Base-by-base conservation (phyloP, 2,113 vertebrate species). In the Myotis yumanensis region DNA sequence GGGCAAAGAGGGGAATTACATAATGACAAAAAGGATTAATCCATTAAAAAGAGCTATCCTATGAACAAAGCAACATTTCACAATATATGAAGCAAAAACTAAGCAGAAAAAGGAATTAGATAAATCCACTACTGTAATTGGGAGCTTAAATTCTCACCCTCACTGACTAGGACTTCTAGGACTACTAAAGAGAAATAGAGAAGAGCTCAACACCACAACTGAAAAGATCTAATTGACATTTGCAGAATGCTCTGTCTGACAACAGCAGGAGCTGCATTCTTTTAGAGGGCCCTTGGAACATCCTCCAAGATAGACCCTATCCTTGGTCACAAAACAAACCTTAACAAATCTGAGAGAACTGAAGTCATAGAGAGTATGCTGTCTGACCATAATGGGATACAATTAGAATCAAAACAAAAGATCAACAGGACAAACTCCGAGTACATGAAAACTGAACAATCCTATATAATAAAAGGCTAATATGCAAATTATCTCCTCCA, bases 381-480 rank as follows among this genome's bases (percentile, higher is more conserved):
- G 18, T 71, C 71, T 68, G 46, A 40, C 64, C 71, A 82, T 64
- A 84, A 32, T 71, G 57, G 59, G 85, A 46, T 69, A 51, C 35
- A 81, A 80, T 17, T 75, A 85, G 57, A 93, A 62, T 91, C 69
- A 92, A 95, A 92, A 40, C 37, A 35, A 15, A 46, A 86, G 35
- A 30, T 59, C 30, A 52, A 37, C 6, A 57, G 35, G 69, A 57
- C 76, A 88, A 75, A 32, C 43, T 43, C 40, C 46, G 20, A 54
- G 83, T 10, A 57, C 37, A 57, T 86, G 28, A 68, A 89, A 92
- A 69, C 54, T 87, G 54, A 89, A 64, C 40, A 90, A 57, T 40
- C 46, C 46, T 46, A 46, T 46, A 46, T 46, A 46, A 46, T 46
- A 46, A 46, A 46, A 46, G 46, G 46, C 46, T 46, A 46, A 46